A percentile compares a stretch with the other conserved stretches of the same genome.
These are phyloP conservation scores for Leptinotarsa rubiginosa DNA, from an alignment of 2,888 invertebrate species.

Conservation along the genomic window DNA sequence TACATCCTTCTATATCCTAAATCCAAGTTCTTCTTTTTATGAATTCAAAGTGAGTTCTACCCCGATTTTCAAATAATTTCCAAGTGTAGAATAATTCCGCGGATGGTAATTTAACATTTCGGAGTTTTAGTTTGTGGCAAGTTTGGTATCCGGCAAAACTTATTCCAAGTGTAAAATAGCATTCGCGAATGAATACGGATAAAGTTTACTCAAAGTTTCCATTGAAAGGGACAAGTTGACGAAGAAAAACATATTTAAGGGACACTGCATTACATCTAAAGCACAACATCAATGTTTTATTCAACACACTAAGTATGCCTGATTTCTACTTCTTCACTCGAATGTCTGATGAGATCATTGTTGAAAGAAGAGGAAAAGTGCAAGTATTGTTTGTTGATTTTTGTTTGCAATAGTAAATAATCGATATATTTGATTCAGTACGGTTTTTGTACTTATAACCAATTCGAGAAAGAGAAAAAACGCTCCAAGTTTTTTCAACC, in stretches of 20 bases:
- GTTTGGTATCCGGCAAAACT: background rate
- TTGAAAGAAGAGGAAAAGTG: background rate
- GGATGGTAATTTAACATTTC: constrained; percentile 8
- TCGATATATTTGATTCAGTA: no score
- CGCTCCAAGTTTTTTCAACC: no score
- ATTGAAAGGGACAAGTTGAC: background rate
- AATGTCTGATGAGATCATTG: background rate
- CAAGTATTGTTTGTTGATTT: background rate
- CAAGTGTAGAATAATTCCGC: background rate
- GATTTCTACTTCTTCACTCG: background rate
- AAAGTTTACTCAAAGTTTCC: background rate
- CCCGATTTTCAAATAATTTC: background rate
- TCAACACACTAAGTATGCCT: constrained; percentile 3
- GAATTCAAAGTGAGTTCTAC: background rate
- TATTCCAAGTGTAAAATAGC: constrained; percentile 5
- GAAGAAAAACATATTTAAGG: background rate
- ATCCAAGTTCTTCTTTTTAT: background rate
- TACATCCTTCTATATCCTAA: background rate
- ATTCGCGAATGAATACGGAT: background rate
- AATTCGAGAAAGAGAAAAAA: no score
- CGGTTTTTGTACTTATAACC: no score
- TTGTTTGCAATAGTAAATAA: background rate
- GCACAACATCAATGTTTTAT: constrained; percentile 8
- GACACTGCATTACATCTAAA: constrained; percentile 17
- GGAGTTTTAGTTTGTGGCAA: constrained; percentile 9